phyloP scores from a whole-genome alignment of 1,140 invertebrate genomes.

The Bombus confusus region DNA sequence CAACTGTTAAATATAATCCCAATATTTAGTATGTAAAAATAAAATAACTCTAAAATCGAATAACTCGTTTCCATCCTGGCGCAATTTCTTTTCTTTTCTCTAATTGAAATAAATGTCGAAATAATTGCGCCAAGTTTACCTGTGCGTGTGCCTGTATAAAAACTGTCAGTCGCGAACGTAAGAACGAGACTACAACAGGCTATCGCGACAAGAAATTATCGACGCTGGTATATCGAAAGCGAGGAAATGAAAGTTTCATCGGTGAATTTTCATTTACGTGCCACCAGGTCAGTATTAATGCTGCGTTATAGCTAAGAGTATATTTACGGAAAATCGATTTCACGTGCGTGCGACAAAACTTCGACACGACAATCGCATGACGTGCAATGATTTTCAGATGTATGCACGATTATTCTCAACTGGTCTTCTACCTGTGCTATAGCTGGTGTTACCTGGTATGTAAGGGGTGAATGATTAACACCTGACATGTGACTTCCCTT shows the following conservation, averaged over 20 bases:
- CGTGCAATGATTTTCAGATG: constrained; percentile 10
- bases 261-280: constrained; percentile 1
- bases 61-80: no score
- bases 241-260: background rate
- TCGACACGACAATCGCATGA: background rate
- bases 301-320: background rate
- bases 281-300: background rate
- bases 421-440: background rate
- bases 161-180: background rate
- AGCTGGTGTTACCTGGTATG: background rate
- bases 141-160: no score
- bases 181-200: background rate
- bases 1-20: no score
- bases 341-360: constrained; percentile 6
- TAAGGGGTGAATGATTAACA: constrained; percentile 21
- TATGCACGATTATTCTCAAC: background rate
- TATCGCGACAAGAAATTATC: background rate
- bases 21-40: no score
- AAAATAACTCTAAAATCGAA: no score
- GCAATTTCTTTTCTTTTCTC: no score
- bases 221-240: background rate
- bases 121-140: background rate
- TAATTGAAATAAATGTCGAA: background rate
- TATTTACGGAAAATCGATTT: constrained; percentile 14
- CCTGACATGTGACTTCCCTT: constrained; percentile 2